A percentile compares a stretch with the other conserved stretches of the same genome.
These are phyloP conservation scores for Drosophila sp. DNA, from an alignment of 1,140 invertebrate genomes.

Conservation along the genomic window DNA sequence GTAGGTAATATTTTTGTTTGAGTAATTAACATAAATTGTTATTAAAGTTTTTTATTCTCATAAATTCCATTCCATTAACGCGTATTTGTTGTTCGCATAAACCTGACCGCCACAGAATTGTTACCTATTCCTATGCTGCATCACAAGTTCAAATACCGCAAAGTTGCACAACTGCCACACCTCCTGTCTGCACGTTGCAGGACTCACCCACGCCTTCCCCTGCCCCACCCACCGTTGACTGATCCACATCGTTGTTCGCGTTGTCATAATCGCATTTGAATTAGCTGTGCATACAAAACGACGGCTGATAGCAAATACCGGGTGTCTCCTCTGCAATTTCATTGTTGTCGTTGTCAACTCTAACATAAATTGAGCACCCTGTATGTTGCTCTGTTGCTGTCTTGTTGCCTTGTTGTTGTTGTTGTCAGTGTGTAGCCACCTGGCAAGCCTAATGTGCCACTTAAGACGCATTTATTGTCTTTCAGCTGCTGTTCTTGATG, in stretches of 20 bases:
- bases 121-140: slow-evolving; percentile 63
- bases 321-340: slow-evolving; percentile 32
- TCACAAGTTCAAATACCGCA: slow-evolving; percentile 78
- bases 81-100: slow-evolving; percentile 42
- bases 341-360: background rate
- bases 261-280: slow-evolving; percentile 83
- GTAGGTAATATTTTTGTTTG: too few species aligned
- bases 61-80: background rate
- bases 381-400: slow-evolving; percentile 15
- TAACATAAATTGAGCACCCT: slow-evolving; percentile 35
- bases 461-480: slow-evolving; percentile 83
- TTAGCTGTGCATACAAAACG: slow-evolving; percentile 77
- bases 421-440: slow-evolving; percentile 38
- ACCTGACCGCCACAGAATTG: slow-evolving; percentile 46
- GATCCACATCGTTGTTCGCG: slow-evolving; percentile 61
- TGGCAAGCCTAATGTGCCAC: slow-evolving; percentile 78
- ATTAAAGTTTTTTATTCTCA: too few species aligned
- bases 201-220: slow-evolving; percentile 15
- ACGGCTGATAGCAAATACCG: slow-evolving; percentile 46
- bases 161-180: slow-evolving; percentile 56
- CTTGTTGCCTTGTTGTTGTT: slow-evolving; percentile 12
- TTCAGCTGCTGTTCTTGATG: slow-evolving; percentile 43
- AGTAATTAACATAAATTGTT: too few species aligned
- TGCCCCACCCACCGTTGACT: slow-evolving; percentile 3
- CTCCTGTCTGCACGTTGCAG: slow-evolving; percentile 1